Percentiles rank a stretch among this genome's conserved stretches.
Conservation (phyloP, 2,797 vertebrate genomes). For the Coracias cyanogaster region DNA sequence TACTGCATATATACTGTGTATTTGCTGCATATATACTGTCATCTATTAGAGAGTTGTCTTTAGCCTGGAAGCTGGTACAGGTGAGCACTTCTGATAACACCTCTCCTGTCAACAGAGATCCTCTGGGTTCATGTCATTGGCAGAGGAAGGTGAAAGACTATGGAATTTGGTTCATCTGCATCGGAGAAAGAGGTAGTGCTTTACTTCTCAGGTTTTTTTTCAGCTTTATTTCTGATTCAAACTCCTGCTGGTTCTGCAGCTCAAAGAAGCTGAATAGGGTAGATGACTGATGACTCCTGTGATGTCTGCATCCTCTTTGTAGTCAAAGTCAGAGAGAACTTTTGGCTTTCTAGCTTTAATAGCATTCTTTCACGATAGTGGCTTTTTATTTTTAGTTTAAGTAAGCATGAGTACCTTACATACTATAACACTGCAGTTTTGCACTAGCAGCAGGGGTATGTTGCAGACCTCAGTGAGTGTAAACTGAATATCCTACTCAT, state of each 20-base stretch:
- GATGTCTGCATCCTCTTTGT: background rate
- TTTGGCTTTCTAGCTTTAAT: background rate
- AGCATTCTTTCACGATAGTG: background rate
- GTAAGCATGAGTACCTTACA: background rate
- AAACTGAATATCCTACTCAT: background rate
- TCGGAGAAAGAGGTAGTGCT: background rate
- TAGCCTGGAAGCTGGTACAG: background rate
- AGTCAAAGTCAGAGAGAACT: background rate
- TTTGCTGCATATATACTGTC: background rate
- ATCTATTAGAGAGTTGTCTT: background rate
- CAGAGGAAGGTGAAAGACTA: background rate
- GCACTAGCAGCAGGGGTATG: background rate
- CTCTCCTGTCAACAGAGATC: background rate
- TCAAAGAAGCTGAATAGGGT: background rate
- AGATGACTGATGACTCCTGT: background rate
- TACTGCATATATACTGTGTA: background rate
- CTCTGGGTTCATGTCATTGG: background rate
- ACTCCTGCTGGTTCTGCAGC: background rate
- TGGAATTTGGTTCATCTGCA: background rate
- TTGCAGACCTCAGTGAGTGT: background rate
- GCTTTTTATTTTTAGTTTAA: background rate
- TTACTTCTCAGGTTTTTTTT: background rate
- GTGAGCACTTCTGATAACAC: fast-evolving
- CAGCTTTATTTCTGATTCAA: background rate
- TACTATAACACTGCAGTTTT: background rate